Evolutionary conservation across 2,797 vertebrate genomes (phyloP), one percentile per base, ranked within the genome.

Genomic region (Acanthiza pusilla): DNA sequence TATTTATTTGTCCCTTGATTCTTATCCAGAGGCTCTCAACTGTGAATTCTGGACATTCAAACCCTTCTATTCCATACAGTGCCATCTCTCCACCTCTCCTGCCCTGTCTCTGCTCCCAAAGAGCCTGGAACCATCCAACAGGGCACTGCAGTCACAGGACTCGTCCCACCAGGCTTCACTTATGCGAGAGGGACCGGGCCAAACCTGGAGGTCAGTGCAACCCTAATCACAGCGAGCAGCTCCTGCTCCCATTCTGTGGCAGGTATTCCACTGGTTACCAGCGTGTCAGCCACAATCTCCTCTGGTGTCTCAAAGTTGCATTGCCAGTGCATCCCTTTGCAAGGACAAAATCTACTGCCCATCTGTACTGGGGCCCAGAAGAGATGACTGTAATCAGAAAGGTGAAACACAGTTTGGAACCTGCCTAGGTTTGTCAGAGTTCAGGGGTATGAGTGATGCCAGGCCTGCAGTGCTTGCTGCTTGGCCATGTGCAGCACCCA

Each of bases 401-500:
- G 16, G 20, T 40, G 34, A 48, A 91, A 63, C 36, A n/a, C 51
- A 45, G 29, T 29, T 26, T 42, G 63, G 54, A 63, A 74, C 16
- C 38, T 47, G 27, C 14, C 21, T 25, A 58, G 7, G 4, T 40
- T 8, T 2, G 5, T 12, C 16, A 50, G 25, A 57, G 25, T 8
- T 70, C 14, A 29, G 27, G 32, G 57, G 34, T 27, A 25, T 43
- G 26, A 65, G 60, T 2, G 0, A 25, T 2, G 1, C 26, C 15
- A 47, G 3, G 0, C 26, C 43, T 32, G n/a, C 34, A 9, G 30
- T 5, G 6, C 27, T 53, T 34, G 20, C 36, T 79, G 6, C 55
- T 76, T 30, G 51, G 42, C 19, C 72, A 26, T 0, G 0, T 0
- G 11, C 10, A 65, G 30, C 61, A 80, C 1, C 23, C 25, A 47